Base-by-base conservation (phyloP, 2,888 invertebrate species). In the Nomada lathburiana region DNA sequence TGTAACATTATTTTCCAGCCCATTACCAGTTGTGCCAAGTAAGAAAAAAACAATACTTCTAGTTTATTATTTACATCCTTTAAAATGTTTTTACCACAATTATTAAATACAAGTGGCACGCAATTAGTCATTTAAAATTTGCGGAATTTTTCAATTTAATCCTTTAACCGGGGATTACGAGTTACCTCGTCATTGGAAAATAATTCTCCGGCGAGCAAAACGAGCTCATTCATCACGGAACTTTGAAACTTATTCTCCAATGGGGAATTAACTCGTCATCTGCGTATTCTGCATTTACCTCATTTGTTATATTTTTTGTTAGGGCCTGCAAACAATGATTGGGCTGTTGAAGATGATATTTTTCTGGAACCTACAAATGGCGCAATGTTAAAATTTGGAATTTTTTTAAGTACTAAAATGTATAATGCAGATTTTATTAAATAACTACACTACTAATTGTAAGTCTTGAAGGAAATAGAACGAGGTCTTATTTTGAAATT, bases 391-490 rank as follows among this genome's bases (percentile, higher is more conserved):
- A 95, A 94, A 68, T 94, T 96, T 76, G 94, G 95, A 16, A 89
- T 94, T 71, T 96, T 96, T 89, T 94, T 96, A 87, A 96, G 96
- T n/a, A 94, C 94, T 44, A 95, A 95, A 82, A 94, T 94, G 72
- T 95, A 95, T 87, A 93, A 85, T 63, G 89, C 93, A 9, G 95
- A 95, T 84, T 95, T 95, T 90, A 92, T 95, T 84, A 80, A 87
- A 44, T 88, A 85, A 83, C 60, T 76, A 71, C 11, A 47, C 47
- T 47, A 47, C 47, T 47, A 47, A 47, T 47, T 47, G 47, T 47
- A 16, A 47, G 47, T 16, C 47, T 47, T 47, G 47, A 47, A 36
- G 7, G 47, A 91, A 92, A 91, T 88, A 89, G 89, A 90, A 90
- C 90, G 1, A 36, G 91, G 81, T 84, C 90, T 92, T 90, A 91